Conservation (phyloP, 2,888 invertebrate species). For the Thysanoteuthis rhombus region DNA sequence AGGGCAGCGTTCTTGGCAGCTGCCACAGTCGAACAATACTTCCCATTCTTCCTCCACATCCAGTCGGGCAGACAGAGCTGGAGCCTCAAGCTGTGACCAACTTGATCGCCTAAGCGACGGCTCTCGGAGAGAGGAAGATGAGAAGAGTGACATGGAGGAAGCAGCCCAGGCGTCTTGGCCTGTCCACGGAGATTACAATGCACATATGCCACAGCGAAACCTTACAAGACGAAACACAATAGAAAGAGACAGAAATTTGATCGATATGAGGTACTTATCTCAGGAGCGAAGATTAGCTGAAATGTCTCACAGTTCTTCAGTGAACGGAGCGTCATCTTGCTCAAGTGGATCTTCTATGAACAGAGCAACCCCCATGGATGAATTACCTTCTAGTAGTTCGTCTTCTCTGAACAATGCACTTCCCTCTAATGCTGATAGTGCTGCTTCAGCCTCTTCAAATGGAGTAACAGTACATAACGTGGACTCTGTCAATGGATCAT, state of each 20-base stretch:
- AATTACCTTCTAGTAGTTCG: background rate
- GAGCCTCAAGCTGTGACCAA: background rate
- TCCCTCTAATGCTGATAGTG: background rate
- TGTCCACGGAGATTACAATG: background rate
- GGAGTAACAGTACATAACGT: background rate
- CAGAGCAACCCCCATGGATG: background rate
- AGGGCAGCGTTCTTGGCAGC: background rate
- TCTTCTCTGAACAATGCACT: background rate
- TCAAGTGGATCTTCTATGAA: background rate
- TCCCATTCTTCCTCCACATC: background rate
- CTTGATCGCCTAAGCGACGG: background rate
- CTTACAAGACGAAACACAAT: background rate
- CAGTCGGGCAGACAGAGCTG: background rate
- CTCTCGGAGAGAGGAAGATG: background rate
- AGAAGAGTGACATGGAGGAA: background rate
- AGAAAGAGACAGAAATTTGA: background rate
- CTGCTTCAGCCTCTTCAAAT: background rate
- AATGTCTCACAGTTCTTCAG: background rate
- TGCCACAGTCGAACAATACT: background rate
- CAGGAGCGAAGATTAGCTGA: background rate
- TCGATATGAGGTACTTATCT: background rate
- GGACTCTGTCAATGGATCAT: background rate
- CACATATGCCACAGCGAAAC: background rate
- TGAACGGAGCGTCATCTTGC: too few species aligned
- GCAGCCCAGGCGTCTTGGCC: background rate